Base-by-base conservation (phyloP, 1,140 invertebrate genomes). In the Drosophila novamexicana region DNA sequence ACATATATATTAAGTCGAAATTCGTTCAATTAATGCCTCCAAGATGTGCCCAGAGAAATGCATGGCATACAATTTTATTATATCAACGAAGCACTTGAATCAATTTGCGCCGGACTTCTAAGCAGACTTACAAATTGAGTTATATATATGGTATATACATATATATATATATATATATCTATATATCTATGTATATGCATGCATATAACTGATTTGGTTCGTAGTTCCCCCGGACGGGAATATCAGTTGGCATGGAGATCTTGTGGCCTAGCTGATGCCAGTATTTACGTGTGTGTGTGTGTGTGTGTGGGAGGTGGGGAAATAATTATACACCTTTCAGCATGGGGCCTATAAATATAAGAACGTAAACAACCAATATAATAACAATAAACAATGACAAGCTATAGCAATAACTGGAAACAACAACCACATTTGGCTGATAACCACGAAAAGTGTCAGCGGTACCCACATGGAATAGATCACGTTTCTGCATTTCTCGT, bases 401-500 rank as follows among this genome's bases (percentile, higher is more conserved):
- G 52, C 52, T 52, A 69, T 29, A 47, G 54, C 52, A 71, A 66
- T 52, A 78, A 84, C 42, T 14, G 29, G 29, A 4, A 58, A 45
- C 56, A 84, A 77, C 72, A 85, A 85, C 52, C 62, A 54, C 59
- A 72, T 81, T 69, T 61, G 53, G 18, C 83, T 72, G 82, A 86
- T 88, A 86, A 63, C 69, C 84, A 70, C 79, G 77, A 82, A 88
- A 79, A 79, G 64, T 73, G 75, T 29, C 61, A 59, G 44, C 67
- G 62, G 65, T 63, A 65, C 34, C 59, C 81, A 84, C 80, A 75
- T 83, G 77, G 74, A 81, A 89, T 89, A 78, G 84, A 89, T 89
- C 84, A 89, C 84, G 84, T 89, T 89, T 84, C 80, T 81, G 84
- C 84, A 89, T 89, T 89, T 89, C 77, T 70, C 66, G 70, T 50